phyloP scores from a whole-genome alignment of 2,113 vertebrate genomes.

The Anguilla rostrata region DNA sequence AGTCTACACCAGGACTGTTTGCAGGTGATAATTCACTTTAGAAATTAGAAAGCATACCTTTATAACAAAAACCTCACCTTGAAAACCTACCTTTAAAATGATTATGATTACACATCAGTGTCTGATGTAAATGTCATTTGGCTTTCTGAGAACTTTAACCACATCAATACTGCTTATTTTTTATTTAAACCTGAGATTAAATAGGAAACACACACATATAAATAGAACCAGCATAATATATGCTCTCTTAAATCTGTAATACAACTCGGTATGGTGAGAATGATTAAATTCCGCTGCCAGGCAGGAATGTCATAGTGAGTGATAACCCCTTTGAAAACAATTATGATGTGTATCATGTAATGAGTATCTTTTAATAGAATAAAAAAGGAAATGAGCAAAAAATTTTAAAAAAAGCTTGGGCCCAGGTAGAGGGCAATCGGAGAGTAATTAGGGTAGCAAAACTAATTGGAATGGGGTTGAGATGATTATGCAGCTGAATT shows the following conservation, averaged over 20 bases:
- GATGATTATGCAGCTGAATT: slow-evolving; percentile 40
- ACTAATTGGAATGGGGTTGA: slow-evolving; percentile 37
- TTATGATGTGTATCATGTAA: slow-evolving; percentile 1
- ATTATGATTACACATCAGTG: no score
- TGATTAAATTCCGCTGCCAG: background rate
- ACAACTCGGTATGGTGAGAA: background rate
- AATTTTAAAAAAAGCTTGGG: background rate
- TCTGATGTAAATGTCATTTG: no score
- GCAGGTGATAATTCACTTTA: no score
- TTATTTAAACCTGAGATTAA: background rate
- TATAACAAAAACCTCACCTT: no score
- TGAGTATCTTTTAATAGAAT: slow-evolving; percentile 20
- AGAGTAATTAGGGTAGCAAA: slow-evolving; percentile 24
- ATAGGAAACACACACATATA: no score
- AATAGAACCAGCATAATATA: background rate
- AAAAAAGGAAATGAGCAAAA: background rate
- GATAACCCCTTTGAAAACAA: background rate
- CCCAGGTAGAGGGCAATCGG: slow-evolving; percentile 4
- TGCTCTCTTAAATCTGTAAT: background rate
- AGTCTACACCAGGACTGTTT: no score
- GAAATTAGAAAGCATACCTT: no score
- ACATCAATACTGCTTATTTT: background rate
- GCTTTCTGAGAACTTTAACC: no score
- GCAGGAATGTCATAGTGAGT: background rate
- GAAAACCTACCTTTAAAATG: no score